A percentile compares a stretch with the other conserved stretches of the same genome.
Conservation (phyloP, 2,797 vertebrate species). For the Xenops minutus region DNA sequence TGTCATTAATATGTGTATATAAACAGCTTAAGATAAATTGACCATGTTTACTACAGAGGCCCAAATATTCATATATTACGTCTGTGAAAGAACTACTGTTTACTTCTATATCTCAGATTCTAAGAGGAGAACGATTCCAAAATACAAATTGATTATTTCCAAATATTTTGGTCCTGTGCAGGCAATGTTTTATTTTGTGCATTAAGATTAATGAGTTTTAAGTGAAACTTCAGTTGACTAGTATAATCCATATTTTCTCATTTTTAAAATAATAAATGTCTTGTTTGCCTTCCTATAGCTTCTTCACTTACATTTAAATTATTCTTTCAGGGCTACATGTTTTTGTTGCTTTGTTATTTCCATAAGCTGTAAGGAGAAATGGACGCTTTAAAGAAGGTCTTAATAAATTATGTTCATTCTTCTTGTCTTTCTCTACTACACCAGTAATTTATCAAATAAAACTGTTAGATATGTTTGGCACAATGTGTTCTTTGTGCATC, state of each 20-base stretch:
- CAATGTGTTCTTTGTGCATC: neutral
- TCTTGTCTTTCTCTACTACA: neutral
- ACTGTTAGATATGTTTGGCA: neutral
- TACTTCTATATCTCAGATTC: neutral
- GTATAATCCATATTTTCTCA: neutral
- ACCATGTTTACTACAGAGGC: neutral
- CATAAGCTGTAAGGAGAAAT: neutral
- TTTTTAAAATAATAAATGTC: neutral
- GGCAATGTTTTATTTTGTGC: neutral
- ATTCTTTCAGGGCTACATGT: neutral
- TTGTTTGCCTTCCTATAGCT: neutral
- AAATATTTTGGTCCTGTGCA: neutral
- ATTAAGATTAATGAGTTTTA: neutral
- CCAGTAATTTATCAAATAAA: slow-evolving; percentile 16
- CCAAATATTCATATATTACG: neutral
- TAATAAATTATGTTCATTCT: slow-evolving; percentile 23
- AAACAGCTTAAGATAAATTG: neutral
- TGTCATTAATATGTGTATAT: neutral
- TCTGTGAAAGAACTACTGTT: neutral
- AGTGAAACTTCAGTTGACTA: neutral
- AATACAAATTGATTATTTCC: neutral
- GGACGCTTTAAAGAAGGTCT: neutral
- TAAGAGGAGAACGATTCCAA: neutral
- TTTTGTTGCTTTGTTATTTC: slow-evolving; percentile 6
- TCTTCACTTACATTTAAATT: neutral